Evolutionary conservation across 2,797 vertebrate species (phyloP).

Genomic region (Kryptolebias ocellatus): DNA sequence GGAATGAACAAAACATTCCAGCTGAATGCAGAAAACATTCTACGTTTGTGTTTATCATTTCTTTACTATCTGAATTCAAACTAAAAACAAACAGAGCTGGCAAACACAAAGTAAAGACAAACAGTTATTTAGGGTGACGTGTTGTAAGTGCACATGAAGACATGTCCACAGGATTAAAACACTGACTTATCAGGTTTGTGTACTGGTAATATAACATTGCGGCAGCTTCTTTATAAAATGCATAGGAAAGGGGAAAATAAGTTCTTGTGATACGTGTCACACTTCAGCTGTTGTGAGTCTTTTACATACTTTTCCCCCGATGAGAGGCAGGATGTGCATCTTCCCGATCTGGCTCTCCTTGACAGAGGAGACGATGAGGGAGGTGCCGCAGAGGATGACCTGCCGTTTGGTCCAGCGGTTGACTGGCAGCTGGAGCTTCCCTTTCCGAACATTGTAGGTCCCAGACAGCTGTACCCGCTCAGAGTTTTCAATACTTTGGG

Average conservation of each 20-base stretch:
- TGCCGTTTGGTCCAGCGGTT: conserved; percentile 96
- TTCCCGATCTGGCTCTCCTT: conserved; percentile 96
- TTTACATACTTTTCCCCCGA: conserved; percentile 93
- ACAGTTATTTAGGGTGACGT: conserved; percentile 30
- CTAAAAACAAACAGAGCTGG: conserved; percentile 28
- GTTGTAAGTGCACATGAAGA: conserved; percentile 4
- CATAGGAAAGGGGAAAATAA: background rate
- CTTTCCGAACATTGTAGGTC: conserved; percentile 95
- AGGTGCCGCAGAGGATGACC: conserved; percentile 97
- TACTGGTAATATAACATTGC: conserved; percentile 22
- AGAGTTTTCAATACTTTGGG: conserved; percentile 88
- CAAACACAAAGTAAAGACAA: conserved; percentile 38
- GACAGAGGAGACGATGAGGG: conserved; percentile 96
- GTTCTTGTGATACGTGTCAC: background rate
- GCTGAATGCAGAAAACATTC: conserved; percentile 21
- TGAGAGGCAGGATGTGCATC: conserved; percentile 97
- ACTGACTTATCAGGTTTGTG: conserved; percentile 26
- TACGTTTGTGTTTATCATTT: conserved; percentile 15
- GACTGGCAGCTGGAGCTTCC: conserved; percentile 97
- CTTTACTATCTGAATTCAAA: conserved; percentile 31
- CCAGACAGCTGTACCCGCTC: conserved; percentile 97
- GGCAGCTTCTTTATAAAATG: background rate
- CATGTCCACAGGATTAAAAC: conserved; percentile 28
- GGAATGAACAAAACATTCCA: conserved; percentile 20
- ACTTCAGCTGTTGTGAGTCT: background rate